Evolutionary conservation across 1,140 invertebrate species (phyloP), one percentile per base, ranked within the genome.

Genomic region (Saxidomus purpurata): DNA sequence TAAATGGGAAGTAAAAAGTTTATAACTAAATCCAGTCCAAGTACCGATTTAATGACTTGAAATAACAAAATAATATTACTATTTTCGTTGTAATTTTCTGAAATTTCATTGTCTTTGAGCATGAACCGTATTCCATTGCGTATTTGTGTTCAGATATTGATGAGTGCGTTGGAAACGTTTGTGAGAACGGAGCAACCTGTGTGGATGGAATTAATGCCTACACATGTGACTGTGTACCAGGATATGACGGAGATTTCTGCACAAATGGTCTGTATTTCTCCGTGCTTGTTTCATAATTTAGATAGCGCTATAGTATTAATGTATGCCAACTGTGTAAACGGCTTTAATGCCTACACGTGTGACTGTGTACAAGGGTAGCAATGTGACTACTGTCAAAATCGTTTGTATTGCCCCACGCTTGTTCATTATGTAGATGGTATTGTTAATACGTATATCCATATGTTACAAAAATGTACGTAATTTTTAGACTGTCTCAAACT

Each of bases 141-240:
- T n/a, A n/a, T 40, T 4, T 25, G 6, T 25, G 47, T 47, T 43
- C 71, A 76, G 71, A 76, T 47, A 43, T 43, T 49, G 71, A 76
- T 47, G 71, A 76, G 13, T 76, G 71, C 49, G 22, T 2, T 28
- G 19, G 36, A 43, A 36, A 92, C 55, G 98, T 98, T 0, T 99
- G 98, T 95, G 98, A 98, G 94, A 99, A 99, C 96, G 98, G 98
- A 0, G 99, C 98, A 0, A 99, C 98, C 0, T 99, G 99, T 94
- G 94, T 99, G 11, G 99, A 99, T 95, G 98, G 59, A 0, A 80
- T 94, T 28, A 87, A 85, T 28, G 67, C 52, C 40, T 94, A 94
- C 90, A 81, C 67, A 19, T 95, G 95, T 85, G 69, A 69, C n/a
- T 99, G 99, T 96, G 98, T 98, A 19, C 96, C 97, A 34, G 99